These are phyloP conservation scores for Hylaeus volcanicus DNA, from an alignment of 1,140 invertebrate genomes.

Conservation along the genomic window DNA sequence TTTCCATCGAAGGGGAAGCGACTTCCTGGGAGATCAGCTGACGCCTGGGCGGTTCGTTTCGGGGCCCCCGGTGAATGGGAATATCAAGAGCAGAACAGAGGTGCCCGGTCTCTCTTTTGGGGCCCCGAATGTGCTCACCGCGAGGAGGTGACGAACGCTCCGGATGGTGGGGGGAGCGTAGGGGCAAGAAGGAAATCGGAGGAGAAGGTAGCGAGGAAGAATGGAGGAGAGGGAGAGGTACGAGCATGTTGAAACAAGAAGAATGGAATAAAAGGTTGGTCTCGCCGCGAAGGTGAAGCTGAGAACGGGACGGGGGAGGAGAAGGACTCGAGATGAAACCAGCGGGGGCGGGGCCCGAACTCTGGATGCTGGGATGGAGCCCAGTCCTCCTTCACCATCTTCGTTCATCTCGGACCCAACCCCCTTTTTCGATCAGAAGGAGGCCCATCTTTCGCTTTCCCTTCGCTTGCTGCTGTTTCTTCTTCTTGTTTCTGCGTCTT, in stretches of 20 bases:
- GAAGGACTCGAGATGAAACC: conserved; percentile 70
- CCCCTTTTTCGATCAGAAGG: conserved; percentile 67
- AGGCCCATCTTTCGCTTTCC: conserved; percentile 70
- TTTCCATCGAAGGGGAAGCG: conserved; percentile 52
- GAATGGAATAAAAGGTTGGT: conserved; percentile 69
- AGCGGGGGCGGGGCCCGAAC: conserved; percentile 74
- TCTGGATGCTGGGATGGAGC: conserved; percentile 75
- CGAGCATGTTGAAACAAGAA: conserved; percentile 66
- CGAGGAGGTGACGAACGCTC: conserved; percentile 40
- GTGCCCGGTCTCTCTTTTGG: conserved; percentile 17
- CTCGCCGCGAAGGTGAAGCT: conserved; percentile 64
- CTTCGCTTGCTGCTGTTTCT: conserved; percentile 49
- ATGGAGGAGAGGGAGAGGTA: conserved; percentile 54
- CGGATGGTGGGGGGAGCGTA: conserved; percentile 23
- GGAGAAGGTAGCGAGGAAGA: conserved; percentile 22
- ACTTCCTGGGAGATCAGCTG: conserved; percentile 63
- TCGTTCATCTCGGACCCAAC: conserved; percentile 76
- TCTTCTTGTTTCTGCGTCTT: conserved; percentile 56
- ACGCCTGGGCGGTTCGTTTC: conserved; percentile 60
- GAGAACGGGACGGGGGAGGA: conserved; percentile 66
- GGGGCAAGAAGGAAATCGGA: conserved; percentile 34
- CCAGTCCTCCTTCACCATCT: conserved; percentile 76
- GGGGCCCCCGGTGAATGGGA: conserved; percentile 56
- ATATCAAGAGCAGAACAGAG: conserved; percentile 46
- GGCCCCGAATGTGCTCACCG: conserved; percentile 32